Conservation (phyloP, 2,888 invertebrate genomes). For the Drosophila lutescens region DNA sequence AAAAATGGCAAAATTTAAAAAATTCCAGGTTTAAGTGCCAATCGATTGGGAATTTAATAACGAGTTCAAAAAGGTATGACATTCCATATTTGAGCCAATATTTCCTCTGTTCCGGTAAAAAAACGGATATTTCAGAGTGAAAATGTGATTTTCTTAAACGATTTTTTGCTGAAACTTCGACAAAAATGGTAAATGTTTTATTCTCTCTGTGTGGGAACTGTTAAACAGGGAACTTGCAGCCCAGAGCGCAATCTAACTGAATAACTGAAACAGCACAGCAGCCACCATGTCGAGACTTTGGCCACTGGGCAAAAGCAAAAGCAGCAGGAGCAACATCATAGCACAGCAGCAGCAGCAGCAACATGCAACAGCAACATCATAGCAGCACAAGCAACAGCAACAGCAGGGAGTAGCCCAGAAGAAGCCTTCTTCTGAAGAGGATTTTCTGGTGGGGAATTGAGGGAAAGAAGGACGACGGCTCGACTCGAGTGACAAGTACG, state of each 20-base stretch:
- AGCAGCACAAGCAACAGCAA: constrained; percentile 5
- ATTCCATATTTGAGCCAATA: too few relatives aligned
- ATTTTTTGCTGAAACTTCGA: too few relatives aligned
- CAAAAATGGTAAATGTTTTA: too few relatives aligned
- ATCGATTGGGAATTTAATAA: too few relatives aligned
- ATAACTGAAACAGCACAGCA: constrained; percentile 20
- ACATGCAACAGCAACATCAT: not conserved
- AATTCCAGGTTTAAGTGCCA: too few relatives aligned
- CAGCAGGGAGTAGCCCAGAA: constrained; percentile 27
- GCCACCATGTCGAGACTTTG: not conserved
- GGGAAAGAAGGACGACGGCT: constrained; percentile 6
- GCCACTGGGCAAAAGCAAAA: not conserved
- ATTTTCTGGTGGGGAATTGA: constrained; percentile 1
- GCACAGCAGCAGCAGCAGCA: not conserved
- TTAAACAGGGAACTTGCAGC: constrained; percentile 7
- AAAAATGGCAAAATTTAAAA: too few relatives aligned
- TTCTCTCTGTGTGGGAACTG: too few relatives aligned
- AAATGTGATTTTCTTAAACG: too few relatives aligned
- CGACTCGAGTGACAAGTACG: constrained; percentile 73
- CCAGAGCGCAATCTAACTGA: constrained; percentile 41
- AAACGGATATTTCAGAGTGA: too few relatives aligned
- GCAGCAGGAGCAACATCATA: not conserved
- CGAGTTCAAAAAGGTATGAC: too few relatives aligned
- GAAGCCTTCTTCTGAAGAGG: constrained; percentile 1
- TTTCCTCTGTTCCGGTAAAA: too few relatives aligned